Evolutionary conservation across 23 tunicate genomes (phyloP), one percentile per base, ranked within the genome.

Genomic region (Styela clava): DNA sequence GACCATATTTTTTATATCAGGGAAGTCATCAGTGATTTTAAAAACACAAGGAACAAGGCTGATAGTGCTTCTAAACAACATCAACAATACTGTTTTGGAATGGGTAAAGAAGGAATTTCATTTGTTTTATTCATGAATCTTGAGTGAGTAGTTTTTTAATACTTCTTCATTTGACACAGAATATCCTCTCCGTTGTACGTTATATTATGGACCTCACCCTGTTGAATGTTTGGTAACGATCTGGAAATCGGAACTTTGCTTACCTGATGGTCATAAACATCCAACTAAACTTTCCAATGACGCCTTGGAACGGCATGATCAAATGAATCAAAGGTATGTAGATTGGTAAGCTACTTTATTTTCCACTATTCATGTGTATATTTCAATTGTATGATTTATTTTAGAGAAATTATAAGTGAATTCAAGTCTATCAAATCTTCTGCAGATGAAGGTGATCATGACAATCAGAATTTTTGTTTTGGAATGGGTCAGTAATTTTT

Each of bases 401-500:
- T 24, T 34, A 82, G 85, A 7, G 67, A 36, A 0, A 33, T 82
- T 18, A 22, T 61, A 25, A 33, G 23, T 5, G 30, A 25, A 2
- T 69, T 82, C 29, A 69, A 69, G 3, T 1, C 21, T 18, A 82
- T 32, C 35, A 37, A 1, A 24, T 21, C 34, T 21, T 32, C 76
- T 70, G 77, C 85, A 26, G 85, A 82, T 82, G 18, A n/a, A 69
- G 85, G 85, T 3, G 62, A 44, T 2, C 62, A 35, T 22, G 33
- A 27, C 34, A 71, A 37, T 35, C 85, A 82, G 74, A 71, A 37
- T 3, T 36, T 69, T 27, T 82, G 85, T 69, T 71, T 82, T 82
- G 85, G 85, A 44, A 33, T 82, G 16, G 78, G 85, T 82, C 24
- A 69, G 27, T n/a, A n/a, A n/a, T n/a, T n/a, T n/a, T n/a, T n/a